phyloP scores from a whole-genome alignment of 2,888 invertebrate genomes.

The Caradrina kadenii region DNA sequence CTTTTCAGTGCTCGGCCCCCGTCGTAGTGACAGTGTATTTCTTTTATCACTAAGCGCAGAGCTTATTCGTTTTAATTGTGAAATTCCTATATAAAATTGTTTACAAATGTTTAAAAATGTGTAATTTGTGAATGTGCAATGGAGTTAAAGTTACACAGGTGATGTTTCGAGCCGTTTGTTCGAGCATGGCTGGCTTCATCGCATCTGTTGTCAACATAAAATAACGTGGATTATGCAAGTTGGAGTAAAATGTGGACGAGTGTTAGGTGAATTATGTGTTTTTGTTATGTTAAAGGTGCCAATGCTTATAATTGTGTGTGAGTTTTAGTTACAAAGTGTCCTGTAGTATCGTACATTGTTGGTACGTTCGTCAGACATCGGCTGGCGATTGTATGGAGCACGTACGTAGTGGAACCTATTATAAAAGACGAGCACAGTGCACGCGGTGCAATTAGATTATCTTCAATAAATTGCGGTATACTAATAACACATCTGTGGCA shows the following conservation, averaged over 20 bases:
- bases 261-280: slow-evolving; percentile 85
- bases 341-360: slow-evolving; percentile 31
- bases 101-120: slow-evolving; percentile 77
- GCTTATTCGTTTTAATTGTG: slow-evolving; percentile 84
- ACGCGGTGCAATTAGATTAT: slow-evolving; percentile 50
- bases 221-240: slow-evolving; percentile 89
- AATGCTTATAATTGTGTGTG: slow-evolving; percentile 60
- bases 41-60: slow-evolving; percentile 77
- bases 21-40: slow-evolving; percentile 87
- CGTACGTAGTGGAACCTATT: slow-evolving; percentile 43
- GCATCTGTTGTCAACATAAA: slow-evolving; percentile 88
- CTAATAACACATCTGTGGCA: slow-evolving; percentile 30
- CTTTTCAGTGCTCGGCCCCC: slow-evolving; percentile 85
- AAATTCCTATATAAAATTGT: slow-evolving; percentile 83
- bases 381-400: slow-evolving; percentile 41
- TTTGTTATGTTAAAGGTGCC: slow-evolving; percentile 64
- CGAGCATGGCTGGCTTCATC: slow-evolving; percentile 83
- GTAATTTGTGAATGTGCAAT: slow-evolving; percentile 77
- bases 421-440: slow-evolving; percentile 40
- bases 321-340: slow-evolving; percentile 60
- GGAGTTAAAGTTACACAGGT: slow-evolving; percentile 73
- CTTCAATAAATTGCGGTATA: slow-evolving; percentile 35
- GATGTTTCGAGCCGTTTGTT: slow-evolving; percentile 71
- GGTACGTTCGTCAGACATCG: slow-evolving; percentile 37
- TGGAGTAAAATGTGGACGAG: slow-evolving; percentile 86